Evolutionary conservation across 2,797 vertebrate species (phyloP).

Genomic region (Microctenopoma stevenorrisi): DNA sequence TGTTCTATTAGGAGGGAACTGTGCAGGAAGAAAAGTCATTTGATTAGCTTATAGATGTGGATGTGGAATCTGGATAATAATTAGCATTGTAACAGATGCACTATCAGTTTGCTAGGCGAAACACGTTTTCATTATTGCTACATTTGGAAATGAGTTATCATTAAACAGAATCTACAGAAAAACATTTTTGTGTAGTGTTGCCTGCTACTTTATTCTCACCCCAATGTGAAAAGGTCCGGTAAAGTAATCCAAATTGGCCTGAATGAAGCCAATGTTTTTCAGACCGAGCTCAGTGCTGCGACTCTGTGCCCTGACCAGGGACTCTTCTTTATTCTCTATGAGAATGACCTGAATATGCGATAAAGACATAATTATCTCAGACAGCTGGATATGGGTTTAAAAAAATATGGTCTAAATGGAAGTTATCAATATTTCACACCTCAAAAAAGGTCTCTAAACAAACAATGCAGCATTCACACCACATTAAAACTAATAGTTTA

Average conservation of each 20-base stretch:
- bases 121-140: background rate
- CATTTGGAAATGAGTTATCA: background rate
- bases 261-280: slow-evolving; percentile 94
- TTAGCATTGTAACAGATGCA: background rate
- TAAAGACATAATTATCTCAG: slow-evolving; percentile 1
- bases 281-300: slow-evolving; percentile 88
- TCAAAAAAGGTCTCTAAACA: background rate
- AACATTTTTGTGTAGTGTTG: background rate
- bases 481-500: no score
- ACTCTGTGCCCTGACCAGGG: slow-evolving; percentile 90
- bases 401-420: background rate
- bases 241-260: slow-evolving; percentile 97
- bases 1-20: background rate
- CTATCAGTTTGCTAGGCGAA: background rate
- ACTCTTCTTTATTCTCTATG: slow-evolving; percentile 98
- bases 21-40: background rate
- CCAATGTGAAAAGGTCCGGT: slow-evolving; percentile 92
- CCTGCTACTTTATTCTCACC: slow-evolving; percentile 83
- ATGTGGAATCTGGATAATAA: slow-evolving; percentile 3
- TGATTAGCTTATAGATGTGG: background rate
- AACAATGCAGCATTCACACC: no score
- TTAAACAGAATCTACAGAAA: background rate
- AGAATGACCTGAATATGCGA: slow-evolving; percentile 86
- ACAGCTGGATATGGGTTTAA: background rate
- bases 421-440: background rate